Percentiles rank a stretch among this genome's conserved stretches.
These are phyloP conservation scores for Sarcophaga peregrina DNA, from an alignment of 1,140 invertebrate species.

Conservation along the genomic window DNA sequence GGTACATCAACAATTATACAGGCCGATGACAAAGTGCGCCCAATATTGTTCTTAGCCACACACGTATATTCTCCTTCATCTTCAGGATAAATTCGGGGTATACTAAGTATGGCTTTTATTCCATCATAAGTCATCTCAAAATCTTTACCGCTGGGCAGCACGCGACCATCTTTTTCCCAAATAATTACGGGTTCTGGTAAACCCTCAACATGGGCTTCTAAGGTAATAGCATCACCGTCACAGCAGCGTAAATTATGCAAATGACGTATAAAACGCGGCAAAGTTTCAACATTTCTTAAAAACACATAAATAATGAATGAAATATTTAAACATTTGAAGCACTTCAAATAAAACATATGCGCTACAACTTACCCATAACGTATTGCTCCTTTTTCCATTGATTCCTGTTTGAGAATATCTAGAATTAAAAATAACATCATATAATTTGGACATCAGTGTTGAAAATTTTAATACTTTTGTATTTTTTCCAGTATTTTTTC, in stretches of 20 bases:
- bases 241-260: constrained; percentile 82
- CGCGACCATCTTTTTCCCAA: constrained; percentile 85
- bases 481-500: no score
- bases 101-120: constrained; percentile 75
- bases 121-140: constrained; percentile 77
- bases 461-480: no score
- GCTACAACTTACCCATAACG: constrained; percentile 63
- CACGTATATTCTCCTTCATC: constrained; percentile 92
- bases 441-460: no score
- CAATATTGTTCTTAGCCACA: constrained; percentile 82
- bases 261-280: constrained; percentile 77
- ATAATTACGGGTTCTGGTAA: constrained; percentile 76
- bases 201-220: constrained; percentile 80
- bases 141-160: constrained; percentile 70
- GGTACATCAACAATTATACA: constrained; percentile 85
- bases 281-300: constrained; percentile 77
- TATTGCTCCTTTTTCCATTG: constrained; percentile 65
- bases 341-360: not conserved
- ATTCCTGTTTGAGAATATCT: constrained; percentile 61
- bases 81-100: constrained; percentile 83
- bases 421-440: not conserved
- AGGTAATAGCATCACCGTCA: constrained; percentile 81
- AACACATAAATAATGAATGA: not conserved
- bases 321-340: constrained; percentile 18
- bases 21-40: constrained; percentile 81